phyloP scores from a whole-genome alignment of 2,113 vertebrate species.

The Elachura formosa region DNA sequence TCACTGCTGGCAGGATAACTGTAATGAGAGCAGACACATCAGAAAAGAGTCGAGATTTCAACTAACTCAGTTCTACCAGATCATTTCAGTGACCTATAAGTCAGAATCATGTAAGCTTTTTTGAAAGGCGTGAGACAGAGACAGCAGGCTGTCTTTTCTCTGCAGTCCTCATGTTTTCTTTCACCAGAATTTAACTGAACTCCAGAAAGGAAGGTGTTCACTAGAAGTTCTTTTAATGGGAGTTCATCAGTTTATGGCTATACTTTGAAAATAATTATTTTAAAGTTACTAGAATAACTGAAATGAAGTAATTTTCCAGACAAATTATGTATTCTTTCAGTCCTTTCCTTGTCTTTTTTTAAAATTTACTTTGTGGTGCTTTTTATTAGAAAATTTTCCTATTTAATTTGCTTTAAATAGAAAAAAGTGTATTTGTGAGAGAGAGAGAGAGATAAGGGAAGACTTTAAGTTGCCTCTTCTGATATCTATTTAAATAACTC shows the following conservation, averaged over 20 bases:
- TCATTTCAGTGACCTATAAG: neutral
- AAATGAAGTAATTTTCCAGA: neutral
- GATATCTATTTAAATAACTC: neutral
- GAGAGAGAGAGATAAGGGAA: neutral
- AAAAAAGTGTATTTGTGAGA: neutral
- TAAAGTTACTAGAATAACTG: neutral
- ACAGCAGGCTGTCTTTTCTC: neutral
- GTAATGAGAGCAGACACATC: neutral
- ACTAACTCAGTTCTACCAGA: neutral
- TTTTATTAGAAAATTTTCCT: neutral
- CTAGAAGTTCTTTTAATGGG: neutral
- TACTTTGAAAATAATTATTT: neutral
- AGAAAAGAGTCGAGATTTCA: neutral
- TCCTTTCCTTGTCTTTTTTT: neutral
- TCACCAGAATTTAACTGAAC: neutral
- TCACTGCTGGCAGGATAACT: neutral
- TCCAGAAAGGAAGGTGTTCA: neutral
- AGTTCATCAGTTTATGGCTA: neutral
- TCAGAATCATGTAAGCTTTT: neutral
- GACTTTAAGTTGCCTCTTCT: neutral
- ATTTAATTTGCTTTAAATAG: neutral
- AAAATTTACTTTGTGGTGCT: neutral
- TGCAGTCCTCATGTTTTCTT: neutral
- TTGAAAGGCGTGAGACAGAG: neutral
- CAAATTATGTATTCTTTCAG: neutral